phyloP scores from a whole-genome alignment of 2,888 invertebrate genomes.

The Andricus quercusramuli region DNA sequence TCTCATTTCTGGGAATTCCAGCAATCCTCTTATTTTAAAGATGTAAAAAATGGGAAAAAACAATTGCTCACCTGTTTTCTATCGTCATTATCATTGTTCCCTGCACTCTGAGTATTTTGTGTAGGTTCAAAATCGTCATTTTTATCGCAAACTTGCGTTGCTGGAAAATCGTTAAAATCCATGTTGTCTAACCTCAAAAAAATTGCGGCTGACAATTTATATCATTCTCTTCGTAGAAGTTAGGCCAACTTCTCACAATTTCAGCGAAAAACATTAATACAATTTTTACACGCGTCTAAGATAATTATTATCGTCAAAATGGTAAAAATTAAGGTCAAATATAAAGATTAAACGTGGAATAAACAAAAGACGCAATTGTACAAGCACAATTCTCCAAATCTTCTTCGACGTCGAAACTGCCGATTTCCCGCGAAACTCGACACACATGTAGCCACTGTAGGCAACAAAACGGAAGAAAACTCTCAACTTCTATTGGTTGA shows the following conservation, averaged over 20 bases:
- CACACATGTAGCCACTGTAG: not conserved
- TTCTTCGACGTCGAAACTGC: not conserved
- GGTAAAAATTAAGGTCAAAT: not conserved
- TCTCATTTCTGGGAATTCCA: not conserved
- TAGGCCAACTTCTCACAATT: not conserved
- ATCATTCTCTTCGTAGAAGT: not conserved
- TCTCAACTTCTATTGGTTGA: not conserved
- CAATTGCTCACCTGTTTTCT: not conserved
- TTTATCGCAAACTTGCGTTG: not conserved
- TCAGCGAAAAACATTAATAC: not conserved
- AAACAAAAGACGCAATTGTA: not conserved
- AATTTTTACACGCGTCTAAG: not conserved
- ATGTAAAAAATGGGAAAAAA: not conserved
- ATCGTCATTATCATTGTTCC: not conserved
- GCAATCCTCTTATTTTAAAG: not conserved
- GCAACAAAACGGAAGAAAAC: not conserved
- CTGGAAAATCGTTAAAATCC: not conserved
- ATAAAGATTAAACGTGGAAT: not conserved
- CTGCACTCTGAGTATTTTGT: not conserved
- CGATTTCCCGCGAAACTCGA: not conserved
- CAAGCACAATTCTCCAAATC: too few relatives aligned
- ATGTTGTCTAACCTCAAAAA: constrained; percentile 12
- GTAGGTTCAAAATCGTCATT: not conserved
- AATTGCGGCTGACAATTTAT: not conserved
- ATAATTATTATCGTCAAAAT: not conserved